phyloP scores from a whole-genome alignment of 2,888 invertebrate genomes.

The Sinodicranocentrus sp. region DNA sequence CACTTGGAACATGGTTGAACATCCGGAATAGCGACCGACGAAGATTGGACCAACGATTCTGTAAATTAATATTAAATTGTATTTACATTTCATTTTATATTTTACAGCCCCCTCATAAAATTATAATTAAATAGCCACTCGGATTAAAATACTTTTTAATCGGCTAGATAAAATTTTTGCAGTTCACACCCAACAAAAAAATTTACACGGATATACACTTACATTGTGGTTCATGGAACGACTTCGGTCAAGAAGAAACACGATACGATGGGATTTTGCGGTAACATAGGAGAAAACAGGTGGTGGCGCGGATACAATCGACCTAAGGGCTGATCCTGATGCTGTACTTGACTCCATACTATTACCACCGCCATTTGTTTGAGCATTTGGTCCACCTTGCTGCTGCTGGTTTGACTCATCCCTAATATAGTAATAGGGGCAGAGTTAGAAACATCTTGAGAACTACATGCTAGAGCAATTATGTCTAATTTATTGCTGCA shows the following conservation, averaged over 20 bases:
- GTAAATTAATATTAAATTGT: slow-evolving; percentile 19
- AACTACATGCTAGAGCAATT: slow-evolving; percentile 44
- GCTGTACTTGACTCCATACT: slow-evolving; percentile 68
- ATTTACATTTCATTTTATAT: slow-evolving; percentile 9
- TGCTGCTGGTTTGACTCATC: slow-evolving; percentile 66
- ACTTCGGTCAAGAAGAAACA: slow-evolving; percentile 75
- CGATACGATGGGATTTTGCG: slow-evolving; percentile 75
- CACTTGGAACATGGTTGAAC: slow-evolving; percentile 76
- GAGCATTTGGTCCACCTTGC: slow-evolving; percentile 28
- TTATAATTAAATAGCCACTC: slow-evolving; percentile 25
- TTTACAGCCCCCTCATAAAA: not conserved
- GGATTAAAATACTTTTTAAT: too few species aligned
- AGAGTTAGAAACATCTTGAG: slow-evolving; percentile 34
- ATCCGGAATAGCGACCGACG: slow-evolving; percentile 76
- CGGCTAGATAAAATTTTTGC: too few species aligned
- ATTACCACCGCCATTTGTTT: slow-evolving; percentile 14
- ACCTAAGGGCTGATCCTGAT: slow-evolving; percentile 69
- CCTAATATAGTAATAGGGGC: slow-evolving; percentile 74
- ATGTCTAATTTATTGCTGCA: slow-evolving; percentile 66
- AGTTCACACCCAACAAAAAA: too few species aligned
- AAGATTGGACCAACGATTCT: slow-evolving; percentile 77
- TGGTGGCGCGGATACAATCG: slow-evolving; percentile 73
- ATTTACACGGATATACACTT: slow-evolving; percentile 37
- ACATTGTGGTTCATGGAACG: slow-evolving; percentile 76
- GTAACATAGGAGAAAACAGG: slow-evolving; percentile 75